Conservation (phyloP, 2,888 invertebrate species). For the Aplocera efformata region DNA sequence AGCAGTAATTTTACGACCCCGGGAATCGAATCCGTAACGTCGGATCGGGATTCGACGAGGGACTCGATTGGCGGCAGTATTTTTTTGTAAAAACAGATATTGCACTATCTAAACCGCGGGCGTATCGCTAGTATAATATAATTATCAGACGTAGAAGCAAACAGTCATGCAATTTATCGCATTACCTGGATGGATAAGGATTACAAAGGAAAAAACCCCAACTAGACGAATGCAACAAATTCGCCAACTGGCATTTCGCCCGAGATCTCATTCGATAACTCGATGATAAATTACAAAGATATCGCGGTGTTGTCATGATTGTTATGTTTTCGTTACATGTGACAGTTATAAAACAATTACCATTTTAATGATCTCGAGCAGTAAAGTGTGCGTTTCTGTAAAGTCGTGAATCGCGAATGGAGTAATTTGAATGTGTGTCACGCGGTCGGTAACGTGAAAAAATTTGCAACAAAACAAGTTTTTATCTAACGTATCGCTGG, state of each 20-base stretch:
- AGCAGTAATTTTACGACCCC: too few relatives aligned
- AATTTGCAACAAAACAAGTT: slow-evolving; percentile 32
- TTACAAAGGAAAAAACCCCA: slow-evolving; percentile 2
- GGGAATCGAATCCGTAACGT: too few relatives aligned
- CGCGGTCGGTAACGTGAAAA: slow-evolving; percentile 26
- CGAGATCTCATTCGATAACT: slow-evolving; percentile 15
- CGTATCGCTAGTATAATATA: too few relatives aligned
- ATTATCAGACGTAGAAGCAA: too few relatives aligned
- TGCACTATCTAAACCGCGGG: too few relatives aligned
- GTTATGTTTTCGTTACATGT: slow-evolving; percentile 5
- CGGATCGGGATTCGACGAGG: too few relatives aligned
- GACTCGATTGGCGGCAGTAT: too few relatives aligned
- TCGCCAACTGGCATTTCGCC: slow-evolving; percentile 23
- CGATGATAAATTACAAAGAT: slow-evolving; percentile 3
- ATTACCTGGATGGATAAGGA: slow-evolving; percentile 38
- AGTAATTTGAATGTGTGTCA: slow-evolving; percentile 28
- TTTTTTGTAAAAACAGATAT: too few relatives aligned
- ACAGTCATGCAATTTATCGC: too few relatives aligned
- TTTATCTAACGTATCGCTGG: slow-evolving; percentile 32
- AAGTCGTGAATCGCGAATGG: slow-evolving; percentile 22
- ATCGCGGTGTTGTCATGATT: slow-evolving; percentile 7
- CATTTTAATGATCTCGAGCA: slow-evolving; percentile 5
- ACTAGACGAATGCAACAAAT: slow-evolving; percentile 18
- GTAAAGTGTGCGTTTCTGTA: slow-evolving; percentile 6
- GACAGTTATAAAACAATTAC: slow-evolving; percentile 11